Evolutionary conservation across 2,113 vertebrate genomes (phyloP), one percentile per base, ranked within the genome.

Genomic region (Petromus typicus): DNA sequence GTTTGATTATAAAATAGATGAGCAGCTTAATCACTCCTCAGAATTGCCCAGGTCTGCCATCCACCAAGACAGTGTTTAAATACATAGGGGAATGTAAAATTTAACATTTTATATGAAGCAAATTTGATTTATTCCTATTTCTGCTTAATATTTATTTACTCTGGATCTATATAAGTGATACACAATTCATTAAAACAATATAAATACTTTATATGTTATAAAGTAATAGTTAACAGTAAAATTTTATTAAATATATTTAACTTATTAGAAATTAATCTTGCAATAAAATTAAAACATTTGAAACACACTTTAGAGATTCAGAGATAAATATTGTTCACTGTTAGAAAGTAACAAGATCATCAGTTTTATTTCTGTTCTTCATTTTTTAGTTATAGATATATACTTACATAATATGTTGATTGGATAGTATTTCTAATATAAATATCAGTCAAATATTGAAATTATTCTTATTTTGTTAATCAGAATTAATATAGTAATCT

Each of bases 401-500:
- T 27, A 12, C 7, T 71, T 71, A 75, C 9, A 54, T 89, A 51
- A 85, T 80, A 85, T 51, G 16, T 80, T 54, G 12, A 63, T 64
- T 64, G 7, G 4, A 91, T 11, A 78, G 4, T 69, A 81, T 76
- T 93, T 92, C 86, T 32, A 43, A 79, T 69, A 30, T 54, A 63
- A 89, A 23, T 67, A 63, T 78, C 48, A 82, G 48, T 56, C 10
- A 90, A 69, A 45, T 92, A 63, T 76, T 95, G 76, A 32, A 83
- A 63, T 93, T 78, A 34, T 48, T 61, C 30, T 10, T 80, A 18
- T 67, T 17, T 71, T 76, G 22, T 79, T 85, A 96, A 48, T 82
- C 67, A 57, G 20, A 57, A 57, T 57, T 57, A 20, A 57, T 12
- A 80, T 16, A 37, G 27, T 56, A 34, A 78, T 63, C 45, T 71